Conservation (phyloP, 2,888 invertebrate species). For the Amiota communis region DNA sequence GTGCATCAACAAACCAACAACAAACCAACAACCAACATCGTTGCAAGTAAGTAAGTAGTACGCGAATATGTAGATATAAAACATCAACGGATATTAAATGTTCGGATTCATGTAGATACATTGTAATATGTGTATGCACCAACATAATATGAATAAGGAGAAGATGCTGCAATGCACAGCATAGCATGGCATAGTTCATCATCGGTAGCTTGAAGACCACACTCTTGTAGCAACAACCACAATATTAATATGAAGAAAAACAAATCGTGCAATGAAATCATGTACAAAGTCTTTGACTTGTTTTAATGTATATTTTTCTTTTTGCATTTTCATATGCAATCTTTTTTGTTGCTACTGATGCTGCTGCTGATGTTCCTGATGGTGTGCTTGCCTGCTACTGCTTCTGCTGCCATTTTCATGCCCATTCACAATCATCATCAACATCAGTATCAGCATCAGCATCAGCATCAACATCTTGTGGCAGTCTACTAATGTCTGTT, state of each 20-base stretch:
- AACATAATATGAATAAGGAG: not conserved
- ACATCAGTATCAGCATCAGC: slow-evolving; percentile 24
- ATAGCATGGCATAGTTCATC: not conserved
- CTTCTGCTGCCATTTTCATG: slow-evolving; percentile 54
- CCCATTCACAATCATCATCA: slow-evolving; percentile 48
- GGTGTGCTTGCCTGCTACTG: slow-evolving; percentile 10
- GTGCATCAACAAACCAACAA: slow-evolving; percentile 10
- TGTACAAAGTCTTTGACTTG: slow-evolving; percentile 67
- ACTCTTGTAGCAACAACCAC: slow-evolving; percentile 17
- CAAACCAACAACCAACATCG: too few relatives aligned
- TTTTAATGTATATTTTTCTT: slow-evolving; percentile 52
- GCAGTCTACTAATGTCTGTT: slow-evolving; percentile 63
- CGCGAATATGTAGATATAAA: not conserved
- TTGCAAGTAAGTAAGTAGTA: too few relatives aligned
- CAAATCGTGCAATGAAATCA: slow-evolving; percentile 66
- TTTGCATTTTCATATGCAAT: slow-evolving; percentile 16
- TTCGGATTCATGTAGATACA: not conserved
- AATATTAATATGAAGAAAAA: slow-evolving; percentile 15
- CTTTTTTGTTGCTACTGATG: slow-evolving; percentile 42
- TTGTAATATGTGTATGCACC: too few relatives aligned
- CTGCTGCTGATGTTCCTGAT: slow-evolving; percentile 44
- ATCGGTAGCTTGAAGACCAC: slow-evolving; percentile 12
- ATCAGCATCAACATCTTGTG: slow-evolving; percentile 9
- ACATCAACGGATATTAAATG: not conserved
- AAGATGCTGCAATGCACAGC: not conserved